Base-by-base conservation (phyloP, 2,113 vertebrate genomes). In the Onychostoma macrolepis region DNA sequence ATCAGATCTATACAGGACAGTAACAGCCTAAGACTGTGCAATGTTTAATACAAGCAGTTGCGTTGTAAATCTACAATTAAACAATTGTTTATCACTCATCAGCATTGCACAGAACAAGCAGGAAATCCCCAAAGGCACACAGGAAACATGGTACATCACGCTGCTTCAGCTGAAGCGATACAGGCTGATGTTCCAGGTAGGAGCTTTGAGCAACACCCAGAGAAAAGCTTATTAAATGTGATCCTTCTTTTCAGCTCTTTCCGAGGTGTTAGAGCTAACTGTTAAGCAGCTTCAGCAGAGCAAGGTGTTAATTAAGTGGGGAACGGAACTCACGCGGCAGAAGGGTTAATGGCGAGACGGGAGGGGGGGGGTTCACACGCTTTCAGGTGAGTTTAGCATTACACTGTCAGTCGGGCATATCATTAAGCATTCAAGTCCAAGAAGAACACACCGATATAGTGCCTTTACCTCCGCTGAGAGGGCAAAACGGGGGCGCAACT, bases 391-490 rank as follows among this genome's bases (percentile, higher is more conserved):
- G 28, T 67, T 67, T 50, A 80, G 45, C 76, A 86, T 78, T 67
- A 80, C 38, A 53, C 65, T 56, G 72, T 80, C 50, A 69, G 78
- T 58, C 56, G 48, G 13, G 71, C 63, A 65, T 43, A 76, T 83
- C 36, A 84, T 56, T 87, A 61, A 79, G 45, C 36, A 74, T 67
- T 84, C 65, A 53, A 53, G 33, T 58, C 36, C 21, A 24, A 82
- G 43, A 65, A 63, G 43, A 65, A 63, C 28, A 82, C 61, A 87
- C 80, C 1, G 28, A 78, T 6, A 67, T 65, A 86, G 50, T 36
- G 77, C 74, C 30, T 77, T 89, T 88, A 85, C 83, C 76, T 88
- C 89, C 65, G 28, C 67, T 83, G 87, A 88, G 67, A 90, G 71
- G 53, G 87, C 74, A 83, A 36, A 80, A 58, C 26, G 71, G 87